phyloP scores from a whole-genome alignment of 2,113 vertebrate genomes.

The Actinemys pallida region DNA sequence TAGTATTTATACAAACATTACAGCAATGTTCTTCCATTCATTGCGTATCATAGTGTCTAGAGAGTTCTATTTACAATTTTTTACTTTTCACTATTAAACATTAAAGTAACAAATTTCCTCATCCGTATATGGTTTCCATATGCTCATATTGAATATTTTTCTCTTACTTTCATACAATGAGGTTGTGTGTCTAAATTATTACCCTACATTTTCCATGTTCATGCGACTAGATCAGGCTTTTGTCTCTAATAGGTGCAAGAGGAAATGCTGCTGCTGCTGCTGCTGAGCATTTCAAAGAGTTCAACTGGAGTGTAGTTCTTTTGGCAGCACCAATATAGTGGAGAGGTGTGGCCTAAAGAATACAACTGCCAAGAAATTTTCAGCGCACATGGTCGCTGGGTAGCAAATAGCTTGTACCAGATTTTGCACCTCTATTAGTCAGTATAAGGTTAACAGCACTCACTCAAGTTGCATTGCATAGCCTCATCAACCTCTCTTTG shows the following conservation, averaged over 20 bases:
- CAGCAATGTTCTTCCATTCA: neutral
- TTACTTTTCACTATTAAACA: neutral
- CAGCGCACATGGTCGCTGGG: neutral
- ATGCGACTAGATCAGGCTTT: neutral
- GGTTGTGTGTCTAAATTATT: neutral
- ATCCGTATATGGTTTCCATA: neutral
- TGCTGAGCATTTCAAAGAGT: neutral
- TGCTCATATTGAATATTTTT: neutral
- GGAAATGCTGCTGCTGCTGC: neutral
- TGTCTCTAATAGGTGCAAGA: neutral
- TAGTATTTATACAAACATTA: neutral
- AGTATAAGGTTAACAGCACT: neutral
- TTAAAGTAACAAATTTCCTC: neutral
- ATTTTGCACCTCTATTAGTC: neutral
- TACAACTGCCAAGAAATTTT: neutral
- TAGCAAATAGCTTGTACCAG: neutral
- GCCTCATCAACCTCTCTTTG: neutral
- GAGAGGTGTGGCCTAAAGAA: neutral
- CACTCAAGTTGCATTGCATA: neutral
- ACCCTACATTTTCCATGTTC: neutral
- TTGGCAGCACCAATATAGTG: neutral
- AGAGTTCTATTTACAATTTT: neutral
- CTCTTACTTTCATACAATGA: neutral
- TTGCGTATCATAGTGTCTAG: neutral
- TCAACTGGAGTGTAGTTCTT: neutral